Conservation (phyloP, 2,888 invertebrate species). For the Mesoligia furuncula region DNA sequence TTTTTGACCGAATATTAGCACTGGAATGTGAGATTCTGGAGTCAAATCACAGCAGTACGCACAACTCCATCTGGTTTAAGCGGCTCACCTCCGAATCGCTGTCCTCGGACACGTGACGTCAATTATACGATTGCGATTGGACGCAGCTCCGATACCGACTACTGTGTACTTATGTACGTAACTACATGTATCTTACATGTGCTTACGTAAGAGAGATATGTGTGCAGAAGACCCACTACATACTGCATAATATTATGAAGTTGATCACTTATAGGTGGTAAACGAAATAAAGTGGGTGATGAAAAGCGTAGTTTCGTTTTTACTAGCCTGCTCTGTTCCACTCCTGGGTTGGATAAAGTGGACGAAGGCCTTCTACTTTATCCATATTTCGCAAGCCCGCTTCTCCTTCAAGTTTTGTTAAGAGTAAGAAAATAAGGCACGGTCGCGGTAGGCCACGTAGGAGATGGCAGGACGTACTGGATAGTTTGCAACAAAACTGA, state of each 20-base stretch:
- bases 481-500: neutral
- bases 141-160: conserved; percentile 24
- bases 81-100: conserved; percentile 8
- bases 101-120: conserved; percentile 36
- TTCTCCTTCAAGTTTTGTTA: no score
- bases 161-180: conserved; percentile 10
- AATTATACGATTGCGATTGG: conserved; percentile 50
- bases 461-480: neutral
- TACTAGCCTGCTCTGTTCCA: neutral
- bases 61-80: neutral
- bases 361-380: neutral
- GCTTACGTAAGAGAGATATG: neutral
- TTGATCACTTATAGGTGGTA: neutral
- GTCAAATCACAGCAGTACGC: conserved; percentile 6
- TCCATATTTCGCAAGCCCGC: no score
- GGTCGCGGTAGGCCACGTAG: neutral
- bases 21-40: neutral
- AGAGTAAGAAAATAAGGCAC: no score
- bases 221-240: conserved; percentile 19
- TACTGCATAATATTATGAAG: neutral
- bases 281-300: no score
- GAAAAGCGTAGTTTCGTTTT: neutral
- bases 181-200: conserved; percentile 16
- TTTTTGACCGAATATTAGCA: neutral
- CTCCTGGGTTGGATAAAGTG: neutral